These are phyloP conservation scores for Hippocampus comes DNA, from an alignment of 2,113 vertebrate species.

Conservation along the genomic window DNA sequence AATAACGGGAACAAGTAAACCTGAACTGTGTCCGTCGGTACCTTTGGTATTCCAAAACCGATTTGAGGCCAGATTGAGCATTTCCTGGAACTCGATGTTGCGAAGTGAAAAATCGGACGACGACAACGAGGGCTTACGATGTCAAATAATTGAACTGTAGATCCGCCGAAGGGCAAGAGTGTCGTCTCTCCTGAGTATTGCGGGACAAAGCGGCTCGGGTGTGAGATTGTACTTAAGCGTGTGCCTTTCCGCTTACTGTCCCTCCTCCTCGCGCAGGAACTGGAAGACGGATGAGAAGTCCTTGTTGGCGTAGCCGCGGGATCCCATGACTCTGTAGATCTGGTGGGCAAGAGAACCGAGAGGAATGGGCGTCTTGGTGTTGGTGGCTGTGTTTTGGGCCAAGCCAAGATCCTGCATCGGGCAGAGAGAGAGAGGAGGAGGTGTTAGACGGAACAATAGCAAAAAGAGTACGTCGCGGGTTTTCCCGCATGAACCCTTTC, in stretches of 20 bases:
- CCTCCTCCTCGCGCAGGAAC: constrained; percentile 93
- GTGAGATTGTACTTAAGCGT: constrained; percentile 19
- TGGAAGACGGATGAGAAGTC: constrained; percentile 99
- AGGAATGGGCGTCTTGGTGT: constrained; percentile 86
- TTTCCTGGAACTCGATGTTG: constrained; percentile 19
- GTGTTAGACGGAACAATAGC: background rate
- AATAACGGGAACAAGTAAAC: constrained; percentile 18
- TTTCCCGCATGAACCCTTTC: background rate
- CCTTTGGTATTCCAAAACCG: constrained; percentile 16
- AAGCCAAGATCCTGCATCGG: constrained; percentile 87
- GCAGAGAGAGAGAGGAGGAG: background rate
- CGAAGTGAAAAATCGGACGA: constrained; percentile 35
- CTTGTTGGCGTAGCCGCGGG: constrained; percentile 90
- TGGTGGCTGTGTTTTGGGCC: constrained; percentile 91
- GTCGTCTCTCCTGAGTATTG: constrained; percentile 50
- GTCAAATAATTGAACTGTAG: constrained; percentile 42
- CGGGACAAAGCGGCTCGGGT: constrained; percentile 51
- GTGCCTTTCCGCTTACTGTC: constrained; percentile 63
- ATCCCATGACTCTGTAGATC: constrained; percentile 93
- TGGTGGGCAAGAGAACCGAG: constrained; percentile 93
- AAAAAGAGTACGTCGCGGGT: too few species aligned
- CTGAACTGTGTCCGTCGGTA: constrained; percentile 1
- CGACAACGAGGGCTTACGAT: constrained; percentile 28
- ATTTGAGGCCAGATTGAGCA: constrained; percentile 50
- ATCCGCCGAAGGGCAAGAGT: constrained; percentile 43